Evolutionary conservation across 2,797 vertebrate genomes (phyloP), one percentile per base, ranked within the genome.

Genomic region (Schizopygopsis pylzovi): DNA sequence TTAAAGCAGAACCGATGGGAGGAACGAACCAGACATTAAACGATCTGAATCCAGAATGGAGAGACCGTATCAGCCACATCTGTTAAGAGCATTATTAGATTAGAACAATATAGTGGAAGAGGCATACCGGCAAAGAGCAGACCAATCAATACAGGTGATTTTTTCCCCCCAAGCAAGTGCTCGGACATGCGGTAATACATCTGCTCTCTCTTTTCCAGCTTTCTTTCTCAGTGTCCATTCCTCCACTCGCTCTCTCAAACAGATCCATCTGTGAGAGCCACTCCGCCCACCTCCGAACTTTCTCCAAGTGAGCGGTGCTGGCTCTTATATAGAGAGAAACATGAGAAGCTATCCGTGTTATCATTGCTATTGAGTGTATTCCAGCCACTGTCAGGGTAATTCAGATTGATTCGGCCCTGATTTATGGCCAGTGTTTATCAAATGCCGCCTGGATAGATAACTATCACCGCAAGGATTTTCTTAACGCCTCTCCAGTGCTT

Each of bases 81-180:
- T 70, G 67, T 87, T 86, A 88, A 86, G 85, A 89, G 84, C 72
- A 33, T 89, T 89, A 92, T 90, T 89, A 89, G 85, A 89, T 90
- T 87, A 91, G 85, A 87, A 81, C 87, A 82, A 84, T 86, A 86
- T 47, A 75, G 85, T 54, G 61, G 79, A 89, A 88, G 85, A 89
- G 54, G 86, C 85, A 86, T 81, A 86, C 78, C 78, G 80, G 88
- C 81, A 87, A 79, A 87, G 82, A 81, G 78, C 25, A 86, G 79
- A 86, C 90, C 43, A 91, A 92, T 91, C 87, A 89, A 91, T 90
- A 63, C 71, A 85, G 84, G 82, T 88, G 82, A 85, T 82, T 76
- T 91, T 71, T 43, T 47, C 22, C 71, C 83, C 75, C 45, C 72
- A 79, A 87, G 89, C 87, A 87, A 85, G 65, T 73, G 86, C 77